phyloP scores from a whole-genome alignment of 2,113 vertebrate species.

The Pseudorhombus dupliciocellatus region DNA sequence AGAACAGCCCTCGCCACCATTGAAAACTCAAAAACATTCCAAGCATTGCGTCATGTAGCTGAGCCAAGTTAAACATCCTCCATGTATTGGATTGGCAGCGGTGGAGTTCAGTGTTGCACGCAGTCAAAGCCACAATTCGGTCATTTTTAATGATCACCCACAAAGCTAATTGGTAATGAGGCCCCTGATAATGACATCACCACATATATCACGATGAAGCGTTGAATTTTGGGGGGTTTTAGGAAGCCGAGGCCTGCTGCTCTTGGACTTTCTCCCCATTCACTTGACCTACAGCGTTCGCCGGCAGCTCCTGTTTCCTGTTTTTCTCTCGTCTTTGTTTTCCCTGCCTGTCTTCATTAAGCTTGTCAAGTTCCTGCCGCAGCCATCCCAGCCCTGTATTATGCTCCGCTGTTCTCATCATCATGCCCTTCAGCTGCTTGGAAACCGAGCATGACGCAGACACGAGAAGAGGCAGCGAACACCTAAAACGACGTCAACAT shows the following conservation, averaged over 20 bases:
- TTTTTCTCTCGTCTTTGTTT: conserved; percentile 56
- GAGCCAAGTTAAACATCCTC: conserved; percentile 68
- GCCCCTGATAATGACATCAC: conserved; percentile 63
- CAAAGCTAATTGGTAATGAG: conserved; percentile 35
- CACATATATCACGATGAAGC: conserved; percentile 52
- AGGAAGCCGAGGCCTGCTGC: conserved; percentile 20
- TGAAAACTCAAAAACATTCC: conserved; percentile 53
- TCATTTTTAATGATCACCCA: conserved; percentile 54
- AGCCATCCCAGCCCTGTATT: conserved; percentile 65
- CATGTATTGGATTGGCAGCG: conserved; percentile 35
- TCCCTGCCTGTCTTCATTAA: conserved; percentile 75
- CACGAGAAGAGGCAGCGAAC: conserved; percentile 47
- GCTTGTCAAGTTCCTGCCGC: conserved; percentile 67
- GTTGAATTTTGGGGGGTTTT: conserved; percentile 21
- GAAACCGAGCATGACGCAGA: conserved; percentile 68
- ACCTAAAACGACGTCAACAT: conserved; percentile 64
- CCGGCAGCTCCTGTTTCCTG: conserved; percentile 38
- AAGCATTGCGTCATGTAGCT: conserved; percentile 26
- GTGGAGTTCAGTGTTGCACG: conserved; percentile 29
- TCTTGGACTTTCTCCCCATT: conserved; percentile 29
- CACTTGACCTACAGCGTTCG: conserved; percentile 51
- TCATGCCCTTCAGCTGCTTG: conserved; percentile 74
- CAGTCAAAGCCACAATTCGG: conserved; percentile 48
- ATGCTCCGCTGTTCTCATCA: conserved; percentile 60
- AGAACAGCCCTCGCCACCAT: conserved; percentile 33